phyloP scores from a whole-genome alignment of 2,888 invertebrate genomes.

The Papilio demoleus region DNA sequence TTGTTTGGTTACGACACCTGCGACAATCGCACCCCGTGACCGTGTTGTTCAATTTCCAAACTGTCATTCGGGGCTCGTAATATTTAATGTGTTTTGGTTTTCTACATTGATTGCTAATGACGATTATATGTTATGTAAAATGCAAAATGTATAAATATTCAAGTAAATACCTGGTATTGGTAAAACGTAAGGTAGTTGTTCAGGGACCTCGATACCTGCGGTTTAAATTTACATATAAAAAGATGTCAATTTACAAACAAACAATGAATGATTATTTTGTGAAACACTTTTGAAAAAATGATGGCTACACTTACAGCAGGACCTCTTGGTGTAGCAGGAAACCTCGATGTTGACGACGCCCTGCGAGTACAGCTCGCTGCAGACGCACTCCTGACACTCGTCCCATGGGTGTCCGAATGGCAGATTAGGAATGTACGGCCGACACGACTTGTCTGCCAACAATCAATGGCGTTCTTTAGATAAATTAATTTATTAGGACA shows the following conservation, averaged over 20 bases:
- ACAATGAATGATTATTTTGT: no score
- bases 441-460: conserved; percentile 67
- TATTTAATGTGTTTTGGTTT: conserved; percentile 65
- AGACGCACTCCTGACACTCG: conserved; percentile 69
- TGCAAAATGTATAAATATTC: background rate
- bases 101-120: conserved; percentile 48
- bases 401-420: conserved; percentile 78
- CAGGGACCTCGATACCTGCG: conserved; percentile 49
- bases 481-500: no score
- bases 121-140: background rate
- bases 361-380: conserved; percentile 55
- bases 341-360: conserved; percentile 65
- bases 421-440: conserved; percentile 62
- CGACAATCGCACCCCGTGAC: conserved; percentile 51
- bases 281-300: background rate
- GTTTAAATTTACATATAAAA: background rate
- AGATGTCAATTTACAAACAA: no score
- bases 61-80: conserved; percentile 61
- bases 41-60: conserved; percentile 63
- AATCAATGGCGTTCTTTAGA: background rate
- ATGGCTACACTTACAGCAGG: conserved; percentile 71
- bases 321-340: conserved; percentile 67
- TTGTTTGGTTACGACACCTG: conserved; percentile 61
- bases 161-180: conserved; percentile 44
- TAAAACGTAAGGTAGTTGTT: conserved; percentile 6